Conservation (phyloP, 2,797 vertebrate species). For the Spondyliosoma cantharus region DNA sequence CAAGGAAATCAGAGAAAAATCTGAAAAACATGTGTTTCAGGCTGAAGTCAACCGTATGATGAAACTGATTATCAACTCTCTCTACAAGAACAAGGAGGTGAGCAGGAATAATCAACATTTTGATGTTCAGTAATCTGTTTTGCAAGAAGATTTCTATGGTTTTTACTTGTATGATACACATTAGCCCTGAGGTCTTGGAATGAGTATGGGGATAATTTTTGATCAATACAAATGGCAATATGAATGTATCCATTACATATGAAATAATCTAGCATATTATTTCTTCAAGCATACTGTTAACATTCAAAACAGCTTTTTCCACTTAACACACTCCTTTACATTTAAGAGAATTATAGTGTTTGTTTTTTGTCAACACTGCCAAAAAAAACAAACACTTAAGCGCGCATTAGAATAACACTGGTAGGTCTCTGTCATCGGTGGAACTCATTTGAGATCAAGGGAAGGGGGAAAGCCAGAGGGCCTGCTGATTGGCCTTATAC, state of each 20-base stretch:
- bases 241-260: neutral
- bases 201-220: neutral
- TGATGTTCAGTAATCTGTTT: neutral
- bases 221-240: neutral
- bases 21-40: conserved; percentile 97
- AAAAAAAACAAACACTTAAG: too few relatives aligned
- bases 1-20: conserved; percentile 96
- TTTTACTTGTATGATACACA: neutral
- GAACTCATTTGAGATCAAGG: too few relatives aligned
- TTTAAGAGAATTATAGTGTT: neutral
- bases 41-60: conserved; percentile 99
- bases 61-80: conserved; percentile 99
- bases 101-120: conserved; percentile 40
- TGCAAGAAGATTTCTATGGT: neutral
- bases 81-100: conserved; percentile 99
- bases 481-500: neutral
- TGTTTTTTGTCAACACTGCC: too few relatives aligned
- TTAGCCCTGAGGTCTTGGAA: neutral
- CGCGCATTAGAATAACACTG: too few relatives aligned
- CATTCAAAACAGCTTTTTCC: too few relatives aligned
- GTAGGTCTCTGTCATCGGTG: too few relatives aligned
- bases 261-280: too few relatives aligned
- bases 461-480: too few relatives aligned
- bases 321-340: neutral
- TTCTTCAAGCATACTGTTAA: neutral